Base-by-base conservation (phyloP, 2,113 vertebrate species). In the Ageneiosus marmoratus region DNA sequence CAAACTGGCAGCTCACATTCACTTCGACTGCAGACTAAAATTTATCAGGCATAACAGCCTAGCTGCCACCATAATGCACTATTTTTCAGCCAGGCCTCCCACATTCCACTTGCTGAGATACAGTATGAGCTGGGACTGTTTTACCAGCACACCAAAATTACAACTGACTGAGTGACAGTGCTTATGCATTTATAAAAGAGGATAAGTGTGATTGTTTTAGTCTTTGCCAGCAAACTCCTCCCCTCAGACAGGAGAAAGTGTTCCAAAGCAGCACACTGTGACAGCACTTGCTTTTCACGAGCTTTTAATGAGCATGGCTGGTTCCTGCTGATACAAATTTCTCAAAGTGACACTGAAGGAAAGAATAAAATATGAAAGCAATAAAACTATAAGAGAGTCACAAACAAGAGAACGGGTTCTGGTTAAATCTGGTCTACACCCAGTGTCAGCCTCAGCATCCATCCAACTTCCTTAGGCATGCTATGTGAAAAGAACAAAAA, bases 311-410 rank as follows among this genome's bases (percentile, higher is more conserved):
- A 65, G 81, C 44, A 62, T 48, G 56, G 81, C 56, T 74, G 73
- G 48, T 83, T 83, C 60, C 73, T 60, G 60, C 73, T 83, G 73
- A 67, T 22, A 62, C 22, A 77, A 77, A 83, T 44, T 77, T 67
- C 73, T 77, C 73, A 83, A 82, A 82, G 16, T 82, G 69, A 58
- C 80, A 74, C 53, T 58, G 29, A 75, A 62, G 27, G n/a, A 37
- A 83, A 44, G 60, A 50, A 65, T 41, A 37, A 44, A 20, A 46
- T 74, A 73, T 82, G 27, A 82, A 82, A 60, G 29, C 32, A 41
- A 34, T 58, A 22, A 73, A 41, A 75, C 74, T 58, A 51, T 56
- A 75, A 82, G 15, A 5, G 20, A 41, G 7, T 58, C 13, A 60
- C 20, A 41, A 20, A 50, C 12, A 65, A 82, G 22, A 72, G 16